Evolutionary conservation across 2,888 invertebrate genomes (phyloP).

Genomic region (Cephus rjabovi): DNA sequence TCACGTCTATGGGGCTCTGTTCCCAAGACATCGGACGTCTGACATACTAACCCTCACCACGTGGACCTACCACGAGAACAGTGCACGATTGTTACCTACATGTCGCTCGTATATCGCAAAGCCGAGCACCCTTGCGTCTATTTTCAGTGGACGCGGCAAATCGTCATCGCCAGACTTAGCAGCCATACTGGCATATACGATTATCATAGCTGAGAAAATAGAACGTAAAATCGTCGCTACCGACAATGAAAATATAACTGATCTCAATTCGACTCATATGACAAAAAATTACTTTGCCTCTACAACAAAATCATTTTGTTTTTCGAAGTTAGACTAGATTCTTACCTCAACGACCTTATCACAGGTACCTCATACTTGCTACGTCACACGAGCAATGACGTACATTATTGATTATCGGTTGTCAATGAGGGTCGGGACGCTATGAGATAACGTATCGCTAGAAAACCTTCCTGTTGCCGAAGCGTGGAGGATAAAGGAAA

Average conservation of each 20-base stretch:
- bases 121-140: conserved; percentile 9
- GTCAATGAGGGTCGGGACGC: neutral
- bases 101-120: neutral
- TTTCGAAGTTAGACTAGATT: too few species aligned
- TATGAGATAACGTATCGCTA: neutral
- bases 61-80: neutral
- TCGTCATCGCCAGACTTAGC: conserved; percentile 24
- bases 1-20: neutral
- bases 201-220: conserved; percentile 7
- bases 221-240: neutral
- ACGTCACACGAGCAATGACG: neutral
- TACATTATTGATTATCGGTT: neutral
- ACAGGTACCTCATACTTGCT: neutral
- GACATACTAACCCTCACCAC: neutral
- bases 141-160: conserved; percentile 8
- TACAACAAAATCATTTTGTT: neutral
- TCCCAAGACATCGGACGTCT: neutral
- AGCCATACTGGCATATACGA: conserved; percentile 3
- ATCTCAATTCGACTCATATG: neutral
- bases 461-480: neutral
- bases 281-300: too few species aligned
- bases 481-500: neutral
- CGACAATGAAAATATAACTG: neutral
- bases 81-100: neutral
- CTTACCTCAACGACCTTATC: neutral